phyloP scores from a whole-genome alignment of 1,140 invertebrate genomes.

The Procambarus clarkii region DNA sequence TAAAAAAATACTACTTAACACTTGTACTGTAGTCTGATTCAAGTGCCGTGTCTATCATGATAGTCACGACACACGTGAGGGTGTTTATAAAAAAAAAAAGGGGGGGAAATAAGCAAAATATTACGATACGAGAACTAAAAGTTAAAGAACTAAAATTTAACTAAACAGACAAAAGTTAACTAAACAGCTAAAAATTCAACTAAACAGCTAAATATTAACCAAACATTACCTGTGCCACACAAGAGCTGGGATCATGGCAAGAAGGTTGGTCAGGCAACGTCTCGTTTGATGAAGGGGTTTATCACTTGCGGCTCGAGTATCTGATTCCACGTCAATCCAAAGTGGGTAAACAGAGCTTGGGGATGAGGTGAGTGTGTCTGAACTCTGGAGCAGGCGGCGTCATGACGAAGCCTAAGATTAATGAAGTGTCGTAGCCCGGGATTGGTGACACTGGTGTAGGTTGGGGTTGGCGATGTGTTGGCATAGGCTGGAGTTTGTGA shows the following conservation, averaged over 20 bases:
- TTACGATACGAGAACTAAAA: no score
- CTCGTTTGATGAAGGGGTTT: accelerated
- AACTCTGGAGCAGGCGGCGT: neutral
- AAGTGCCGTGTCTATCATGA: no score
- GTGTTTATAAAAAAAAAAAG: no score
- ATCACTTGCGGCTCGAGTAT: neutral
- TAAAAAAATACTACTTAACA: no score
- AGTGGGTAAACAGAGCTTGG: conserved; percentile 18
- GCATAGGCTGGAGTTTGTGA: no score
- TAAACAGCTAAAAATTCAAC: neutral
- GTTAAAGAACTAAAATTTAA: no score
- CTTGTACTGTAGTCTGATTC: no score
- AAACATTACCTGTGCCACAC: neutral
- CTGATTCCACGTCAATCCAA: neutral
- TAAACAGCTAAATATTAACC: neutral
- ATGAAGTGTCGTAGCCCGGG: neutral
- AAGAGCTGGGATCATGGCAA: neutral
- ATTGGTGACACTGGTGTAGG: neutral
- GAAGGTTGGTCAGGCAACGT: neutral
- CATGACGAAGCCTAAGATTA: neutral
- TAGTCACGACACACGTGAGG: no score
- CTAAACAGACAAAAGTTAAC: no score
- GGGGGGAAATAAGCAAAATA: no score
- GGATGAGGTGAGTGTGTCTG: neutral
- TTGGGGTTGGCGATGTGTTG: no score